Conservation (phyloP, 92 coral and sea anemone species). For the Chrysogorgia sp. region DNA sequence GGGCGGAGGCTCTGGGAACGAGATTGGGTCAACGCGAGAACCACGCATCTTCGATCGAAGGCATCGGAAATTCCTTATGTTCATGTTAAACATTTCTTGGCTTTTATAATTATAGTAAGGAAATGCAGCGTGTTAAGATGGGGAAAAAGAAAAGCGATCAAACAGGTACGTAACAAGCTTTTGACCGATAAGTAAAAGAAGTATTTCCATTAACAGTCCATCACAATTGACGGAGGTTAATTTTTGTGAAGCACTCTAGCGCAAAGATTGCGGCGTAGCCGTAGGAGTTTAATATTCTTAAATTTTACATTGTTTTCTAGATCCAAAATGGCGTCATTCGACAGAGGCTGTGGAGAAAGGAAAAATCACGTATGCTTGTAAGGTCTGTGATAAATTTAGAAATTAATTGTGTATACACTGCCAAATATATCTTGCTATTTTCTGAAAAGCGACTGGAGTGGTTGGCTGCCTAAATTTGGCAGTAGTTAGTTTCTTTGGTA, state of each 20-base stretch:
- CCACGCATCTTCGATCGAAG: no score
- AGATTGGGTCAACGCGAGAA: no score
- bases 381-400: constrained; percentile 58
- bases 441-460: no score
- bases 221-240: no score
- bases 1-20: no score
- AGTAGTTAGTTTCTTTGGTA: no score
- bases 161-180: constrained; percentile 8
- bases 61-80: no score
- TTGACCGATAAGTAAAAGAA: not conserved
- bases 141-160: constrained; percentile 42
- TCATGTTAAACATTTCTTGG: no score
- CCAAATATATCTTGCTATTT: no score
- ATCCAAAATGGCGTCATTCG: constrained; percentile 78
- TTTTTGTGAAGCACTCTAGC: not conserved
- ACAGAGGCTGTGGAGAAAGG: constrained; percentile 77
- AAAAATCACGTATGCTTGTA: constrained; percentile 74
- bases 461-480: no score
- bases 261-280: not conserved
- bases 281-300: not conserved
- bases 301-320: constrained; percentile 24
- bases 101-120: no score
- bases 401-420: constrained; percentile 1
- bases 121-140: constrained; percentile 41
- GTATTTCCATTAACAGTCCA: not conserved